phyloP scores from a whole-genome alignment of 2,113 vertebrate species.

The Phainopepla nitens region DNA sequence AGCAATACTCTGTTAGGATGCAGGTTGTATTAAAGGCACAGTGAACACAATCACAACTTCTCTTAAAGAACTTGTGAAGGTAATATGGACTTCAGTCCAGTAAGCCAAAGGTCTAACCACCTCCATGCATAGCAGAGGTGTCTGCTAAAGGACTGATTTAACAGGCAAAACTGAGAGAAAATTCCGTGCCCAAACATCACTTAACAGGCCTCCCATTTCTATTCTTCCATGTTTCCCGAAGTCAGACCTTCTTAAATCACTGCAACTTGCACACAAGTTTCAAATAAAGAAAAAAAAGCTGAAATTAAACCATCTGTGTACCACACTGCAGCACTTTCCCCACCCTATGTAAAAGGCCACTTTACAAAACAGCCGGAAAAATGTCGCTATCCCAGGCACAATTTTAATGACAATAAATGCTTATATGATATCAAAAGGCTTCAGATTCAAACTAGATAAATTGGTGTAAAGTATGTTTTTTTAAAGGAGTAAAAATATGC shows the following conservation, averaged over 20 bases:
- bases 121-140: not conserved
- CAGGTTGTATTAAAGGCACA: not conserved
- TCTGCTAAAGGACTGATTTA: not conserved
- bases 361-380: not conserved
- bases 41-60: not conserved
- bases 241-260: not conserved
- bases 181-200: not conserved
- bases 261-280: not conserved
- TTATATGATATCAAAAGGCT: not conserved
- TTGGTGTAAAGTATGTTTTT: not conserved
- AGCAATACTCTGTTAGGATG: not conserved
- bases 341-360: accelerated
- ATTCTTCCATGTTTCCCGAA: not conserved
- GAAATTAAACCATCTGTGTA: not conserved
- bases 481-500: not conserved
- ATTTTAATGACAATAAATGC: not conserved
- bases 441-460: not conserved
- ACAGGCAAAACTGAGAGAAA: not conserved
- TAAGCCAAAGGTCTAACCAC: not conserved
- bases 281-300: not conserved
- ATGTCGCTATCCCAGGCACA: not conserved
- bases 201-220: not conserved
- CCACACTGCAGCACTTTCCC: too few species aligned
- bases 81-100: not conserved
- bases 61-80: not conserved